A percentile compares a stretch with the other conserved stretches of the same genome.
phyloP scores from a whole-genome alignment of 2,797 vertebrate species.

The Lepus townsendii region DNA sequence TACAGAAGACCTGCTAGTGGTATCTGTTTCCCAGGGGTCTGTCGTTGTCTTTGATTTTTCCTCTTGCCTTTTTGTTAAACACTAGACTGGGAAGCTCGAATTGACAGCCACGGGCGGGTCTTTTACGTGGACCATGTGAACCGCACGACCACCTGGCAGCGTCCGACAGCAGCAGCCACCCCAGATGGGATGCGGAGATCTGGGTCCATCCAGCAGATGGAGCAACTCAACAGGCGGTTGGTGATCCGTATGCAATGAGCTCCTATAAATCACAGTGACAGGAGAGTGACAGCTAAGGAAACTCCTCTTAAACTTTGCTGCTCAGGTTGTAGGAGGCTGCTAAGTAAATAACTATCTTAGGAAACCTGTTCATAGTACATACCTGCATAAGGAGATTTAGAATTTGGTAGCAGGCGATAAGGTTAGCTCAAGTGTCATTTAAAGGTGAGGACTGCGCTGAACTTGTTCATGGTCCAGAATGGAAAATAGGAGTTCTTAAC shows the following conservation, averaged over 20 bases:
- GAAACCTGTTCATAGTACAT: background rate
- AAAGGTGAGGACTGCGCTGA: background rate
- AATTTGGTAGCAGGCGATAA: background rate
- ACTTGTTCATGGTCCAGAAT: background rate
- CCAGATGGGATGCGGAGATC: constrained; percentile 94
- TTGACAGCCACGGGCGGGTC: constrained; percentile 97
- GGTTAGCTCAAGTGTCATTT: background rate
- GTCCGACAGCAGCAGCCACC: constrained; percentile 92
- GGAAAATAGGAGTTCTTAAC: constrained; percentile 31
- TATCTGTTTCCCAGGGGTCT: background rate
- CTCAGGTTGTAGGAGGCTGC: background rate
- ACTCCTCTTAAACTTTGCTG: background rate
- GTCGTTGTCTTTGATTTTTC: constrained; percentile 69
- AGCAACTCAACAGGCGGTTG: constrained; percentile 97
- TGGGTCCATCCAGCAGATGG: constrained; percentile 98
- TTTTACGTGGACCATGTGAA: constrained; percentile 99
- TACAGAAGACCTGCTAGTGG: constrained; percentile 25
- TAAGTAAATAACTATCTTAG: constrained; percentile 18
- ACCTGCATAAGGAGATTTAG: background rate
- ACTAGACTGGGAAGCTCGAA: constrained; percentile 98
- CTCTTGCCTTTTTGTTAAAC: constrained; percentile 81
- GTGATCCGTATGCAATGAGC: constrained; percentile 68
- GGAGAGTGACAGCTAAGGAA: background rate
- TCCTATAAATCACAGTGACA: background rate
- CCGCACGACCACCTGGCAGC: constrained; percentile 98